A percentile compares a stretch with the other conserved stretches of the same genome.
Evolutionary conservation across 2,113 vertebrate genomes (phyloP).

Genomic region (Pedionomus torquatus): DNA sequence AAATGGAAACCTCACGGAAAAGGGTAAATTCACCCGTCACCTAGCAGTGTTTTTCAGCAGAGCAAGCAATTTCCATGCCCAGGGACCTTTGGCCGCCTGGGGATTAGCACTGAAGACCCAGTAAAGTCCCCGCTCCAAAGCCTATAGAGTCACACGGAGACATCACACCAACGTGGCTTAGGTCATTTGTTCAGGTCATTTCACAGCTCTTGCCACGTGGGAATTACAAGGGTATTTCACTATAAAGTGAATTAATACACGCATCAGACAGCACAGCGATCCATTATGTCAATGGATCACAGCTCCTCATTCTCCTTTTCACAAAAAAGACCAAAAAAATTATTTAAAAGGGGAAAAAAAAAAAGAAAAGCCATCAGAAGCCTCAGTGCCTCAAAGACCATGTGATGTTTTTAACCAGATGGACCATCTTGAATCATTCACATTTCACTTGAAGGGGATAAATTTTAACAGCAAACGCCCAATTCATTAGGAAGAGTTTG

Average conservation of each 20-base stretch:
- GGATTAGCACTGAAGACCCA: not conserved
- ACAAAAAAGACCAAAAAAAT: not conserved
- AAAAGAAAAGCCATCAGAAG: not conserved
- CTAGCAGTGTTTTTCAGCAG: not conserved
- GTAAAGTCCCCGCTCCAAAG: not conserved
- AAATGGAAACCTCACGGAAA: not conserved
- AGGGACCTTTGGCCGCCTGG: not conserved
- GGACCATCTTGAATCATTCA: not conserved
- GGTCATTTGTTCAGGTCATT: constrained; percentile 23
- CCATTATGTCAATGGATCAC: not conserved
- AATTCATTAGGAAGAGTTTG: not conserved
- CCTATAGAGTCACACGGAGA: not conserved
- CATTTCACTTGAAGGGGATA: not conserved
- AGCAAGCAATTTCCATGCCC: not conserved
- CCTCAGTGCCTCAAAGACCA: not conserved
- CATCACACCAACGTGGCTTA: not conserved
- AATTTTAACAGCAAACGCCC: not conserved
- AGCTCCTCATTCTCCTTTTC: not conserved
- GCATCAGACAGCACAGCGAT: not conserved
- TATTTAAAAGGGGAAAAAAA: not conserved
- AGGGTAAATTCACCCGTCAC: not conserved
- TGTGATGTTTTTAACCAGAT: not conserved
- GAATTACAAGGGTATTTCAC: constrained; percentile 8
- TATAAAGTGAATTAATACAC: not conserved
- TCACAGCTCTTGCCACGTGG: not conserved